Percentiles rank a stretch among this genome's conserved stretches.
These are phyloP conservation scores for Hirundichthys speculiger DNA, from an alignment of 2,113 vertebrate species.

Conservation along the genomic window DNA sequence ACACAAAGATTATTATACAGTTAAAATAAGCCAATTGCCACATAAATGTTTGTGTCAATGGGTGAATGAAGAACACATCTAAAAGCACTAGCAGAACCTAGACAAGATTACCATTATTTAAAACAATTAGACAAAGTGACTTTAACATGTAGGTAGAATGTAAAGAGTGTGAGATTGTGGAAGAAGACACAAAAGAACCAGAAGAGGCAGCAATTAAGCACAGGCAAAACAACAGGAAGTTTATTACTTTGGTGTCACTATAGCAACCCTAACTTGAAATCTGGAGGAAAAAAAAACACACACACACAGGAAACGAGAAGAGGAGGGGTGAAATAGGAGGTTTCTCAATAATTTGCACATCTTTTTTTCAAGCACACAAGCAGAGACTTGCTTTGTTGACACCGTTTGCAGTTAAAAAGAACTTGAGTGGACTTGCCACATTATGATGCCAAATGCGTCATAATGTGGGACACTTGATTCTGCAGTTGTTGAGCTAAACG, in stretches of 20 bases:
- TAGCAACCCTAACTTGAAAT: constrained; percentile 62
- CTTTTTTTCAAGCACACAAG: constrained; percentile 36
- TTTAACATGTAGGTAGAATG: no score
- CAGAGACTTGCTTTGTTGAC: constrained; percentile 40
- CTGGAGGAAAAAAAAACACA: constrained; percentile 11
- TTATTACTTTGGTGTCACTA: constrained; percentile 58
- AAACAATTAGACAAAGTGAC: no score
- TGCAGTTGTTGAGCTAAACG: neutral
- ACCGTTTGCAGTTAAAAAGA: constrained; percentile 22
- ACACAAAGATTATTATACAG: no score
- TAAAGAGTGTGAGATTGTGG: neutral
- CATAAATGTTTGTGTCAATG: no score
- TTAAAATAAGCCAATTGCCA: no score
- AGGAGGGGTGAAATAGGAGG: constrained; percentile 51
- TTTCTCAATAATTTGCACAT: constrained; percentile 48
- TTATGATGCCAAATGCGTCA: constrained; percentile 2
- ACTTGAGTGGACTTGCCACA: constrained; percentile 3
- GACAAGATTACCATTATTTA: no score
- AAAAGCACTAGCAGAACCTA: no score
- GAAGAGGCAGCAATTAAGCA: constrained; percentile 47
- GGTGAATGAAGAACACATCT: no score
- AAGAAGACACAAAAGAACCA: constrained; percentile 5
- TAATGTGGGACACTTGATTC: neutral
- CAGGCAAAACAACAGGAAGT: constrained; percentile 68
- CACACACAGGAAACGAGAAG: constrained; percentile 70